A percentile compares a stretch with the other conserved stretches of the same genome.
Evolutionary conservation across 2,113 vertebrate species (phyloP).

Genomic region (Arvicanthis niloticus): DNA sequence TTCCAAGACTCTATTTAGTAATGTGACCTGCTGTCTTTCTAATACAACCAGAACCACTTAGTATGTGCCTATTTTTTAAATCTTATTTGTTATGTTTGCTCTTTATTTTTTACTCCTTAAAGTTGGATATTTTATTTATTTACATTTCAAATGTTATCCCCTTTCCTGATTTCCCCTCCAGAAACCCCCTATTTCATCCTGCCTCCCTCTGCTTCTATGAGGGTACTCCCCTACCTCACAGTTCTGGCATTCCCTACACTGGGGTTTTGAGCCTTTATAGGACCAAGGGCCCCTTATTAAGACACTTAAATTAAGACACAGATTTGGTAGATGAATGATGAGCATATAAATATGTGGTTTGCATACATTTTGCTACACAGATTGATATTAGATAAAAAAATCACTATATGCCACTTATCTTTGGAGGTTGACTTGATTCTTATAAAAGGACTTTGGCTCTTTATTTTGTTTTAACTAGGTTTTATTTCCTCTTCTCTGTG

Average conservation of each 20-base stretch:
- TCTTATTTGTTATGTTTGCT: constrained; percentile 3
- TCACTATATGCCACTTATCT: background rate
- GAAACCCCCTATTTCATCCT: too few relatives aligned
- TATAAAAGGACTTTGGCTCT: background rate
- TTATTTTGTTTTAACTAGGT: background rate
- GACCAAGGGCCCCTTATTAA: constrained; percentile 4
- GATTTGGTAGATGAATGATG: background rate
- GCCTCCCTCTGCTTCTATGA: too few relatives aligned
- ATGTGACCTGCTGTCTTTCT: background rate
- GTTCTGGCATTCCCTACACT: too few relatives aligned
- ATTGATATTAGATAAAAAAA: constrained; percentile 39
- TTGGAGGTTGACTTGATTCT: constrained; percentile 27
- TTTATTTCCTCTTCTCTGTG: background rate
- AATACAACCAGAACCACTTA: background rate
- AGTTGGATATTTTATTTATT: too few relatives aligned
- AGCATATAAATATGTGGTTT: constrained; percentile 27
- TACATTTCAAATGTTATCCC: too few relatives aligned
- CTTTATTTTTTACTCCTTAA: background rate
- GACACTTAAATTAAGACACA: constrained; percentile 7
- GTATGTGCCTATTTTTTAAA: background rate
- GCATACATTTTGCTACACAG: background rate
- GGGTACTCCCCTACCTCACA: too few relatives aligned
- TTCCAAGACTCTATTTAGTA: background rate
- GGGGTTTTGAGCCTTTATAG: too few relatives aligned
- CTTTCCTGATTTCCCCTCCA: too few relatives aligned